Evolutionary conservation across 2,113 vertebrate genomes (phyloP), one percentile per base, ranked within the genome.

Genomic region (Craseonycteris thonglongyai): DNA sequence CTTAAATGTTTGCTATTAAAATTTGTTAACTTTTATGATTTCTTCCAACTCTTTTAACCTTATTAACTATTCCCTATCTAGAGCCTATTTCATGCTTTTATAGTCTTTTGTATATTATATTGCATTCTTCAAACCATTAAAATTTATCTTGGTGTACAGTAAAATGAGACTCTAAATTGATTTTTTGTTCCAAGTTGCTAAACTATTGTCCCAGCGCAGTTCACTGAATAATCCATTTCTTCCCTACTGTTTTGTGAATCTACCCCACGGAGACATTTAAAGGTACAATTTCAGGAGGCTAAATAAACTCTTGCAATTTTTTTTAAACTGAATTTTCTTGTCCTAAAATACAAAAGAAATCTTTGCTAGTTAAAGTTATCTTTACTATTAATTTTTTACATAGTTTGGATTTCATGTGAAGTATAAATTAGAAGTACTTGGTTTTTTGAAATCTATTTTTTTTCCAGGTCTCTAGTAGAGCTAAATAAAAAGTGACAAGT

Each of bases 181-280:
- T 92, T 96, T 95, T 81, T 96, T 85, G 56, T 92, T 83, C 68
- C 40, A 89, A 92, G 88, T 75, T 79, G 47, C 75, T 93, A 65
- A 91, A 92, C 35, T 80, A 71, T 80, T 87, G 49, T 83, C 66
- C 38, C 45, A 54, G 30, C 30, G 83, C 26, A 87, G 91, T 72
- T 94, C 94, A 94, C 38, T 94, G 79, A 95, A 86, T 95, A 96
- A 95, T 88, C 78, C 82, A 96, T 95, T 94, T 96, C 90, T 94
- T 91, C 61, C 56, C 45, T 65, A 74, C 58, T 89, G 61, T 54
- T 96, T n/a, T 90, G 6, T 63, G 33, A 92, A 51, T 91, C 74
- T 42, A 93, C 58, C 49, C 68, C 21, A 35, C 26, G 45, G 58
- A 95, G 51, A 58, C 5, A 78, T 87, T 96, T 86, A 89, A 91